Base-by-base conservation (phyloP, 2,113 vertebrate species). In the Odontesthes bonariensis region DNA sequence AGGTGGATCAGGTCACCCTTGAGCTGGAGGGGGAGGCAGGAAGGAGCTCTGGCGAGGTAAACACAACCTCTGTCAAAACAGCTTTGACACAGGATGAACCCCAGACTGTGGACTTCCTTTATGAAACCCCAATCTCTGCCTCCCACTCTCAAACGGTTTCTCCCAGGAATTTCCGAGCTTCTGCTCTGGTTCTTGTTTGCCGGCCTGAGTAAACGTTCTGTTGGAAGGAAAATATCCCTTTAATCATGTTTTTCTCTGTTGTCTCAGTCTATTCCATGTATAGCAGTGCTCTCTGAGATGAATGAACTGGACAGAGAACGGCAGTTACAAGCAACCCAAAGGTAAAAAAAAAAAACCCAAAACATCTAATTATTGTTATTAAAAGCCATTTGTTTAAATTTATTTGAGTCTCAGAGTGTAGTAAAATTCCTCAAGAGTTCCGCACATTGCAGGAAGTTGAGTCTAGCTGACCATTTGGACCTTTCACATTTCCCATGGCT, bases 31-130 rank as follows among this genome's bases (percentile, higher is more conserved):
- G 86, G 74, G 88, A 87, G 85, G 83, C 89, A 77, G 89, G 90
- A 91, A 92, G 88, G 82, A 88, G 86, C 83, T 86, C 75, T 2
- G 90, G 86, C 49, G 94, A 94, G 93, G 94, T 95, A 94, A 92
- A 86, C 88, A 79, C 56, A 57, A 76, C 72, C 77, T 87, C 79
- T 88, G 79, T 89, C 69, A 65, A 80, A 90, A 90, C 86, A 86
- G 69, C 85, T 51, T 59, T 32, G 81, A 69, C 85, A 88, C 93
- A 92, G 91, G 91, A 93, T 91, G 91, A 85, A 86, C 75, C 82
- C 62, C 85, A 91, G 91, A 91, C 92, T 56, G 27, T 10, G 16
- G 51, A 83, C 89, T 92, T 93, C 93, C 93, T 90, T 61, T 60
- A 17, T 5, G 44, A 69, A 69, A 76, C 51, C 35, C 46, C 27